Percentiles rank a stretch among this genome's conserved stretches.
These are phyloP conservation scores for Pluvialis apricaria DNA, from an alignment of 2,113 vertebrate genomes.

Conservation along the genomic window DNA sequence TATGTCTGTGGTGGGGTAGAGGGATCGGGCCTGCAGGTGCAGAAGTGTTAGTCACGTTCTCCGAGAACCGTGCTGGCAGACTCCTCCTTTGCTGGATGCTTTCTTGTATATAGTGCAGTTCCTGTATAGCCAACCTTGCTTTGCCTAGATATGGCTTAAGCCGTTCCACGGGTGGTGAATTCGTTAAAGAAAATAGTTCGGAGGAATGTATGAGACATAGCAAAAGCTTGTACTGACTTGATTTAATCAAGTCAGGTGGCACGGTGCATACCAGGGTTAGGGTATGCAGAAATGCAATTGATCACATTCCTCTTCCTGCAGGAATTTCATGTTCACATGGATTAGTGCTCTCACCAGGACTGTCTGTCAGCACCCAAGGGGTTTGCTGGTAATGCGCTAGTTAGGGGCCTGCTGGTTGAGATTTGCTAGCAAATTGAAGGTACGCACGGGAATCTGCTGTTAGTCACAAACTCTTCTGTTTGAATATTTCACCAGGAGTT, in stretches of 20 bases:
- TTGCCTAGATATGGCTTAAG: neutral
- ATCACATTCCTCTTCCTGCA: rapidly evolving
- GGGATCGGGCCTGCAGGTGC: neutral
- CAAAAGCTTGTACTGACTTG: neutral
- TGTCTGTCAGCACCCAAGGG: neutral
- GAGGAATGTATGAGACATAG: neutral
- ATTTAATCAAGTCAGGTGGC: neutral
- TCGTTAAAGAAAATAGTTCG: neutral
- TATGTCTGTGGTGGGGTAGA: neutral
- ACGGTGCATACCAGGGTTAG: neutral
- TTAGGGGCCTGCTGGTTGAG: neutral
- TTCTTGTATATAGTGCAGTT: neutral
- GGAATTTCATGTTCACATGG: rapidly evolving
- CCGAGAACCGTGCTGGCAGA: neutral
- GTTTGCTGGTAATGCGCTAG: neutral
- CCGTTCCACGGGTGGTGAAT: neutral
- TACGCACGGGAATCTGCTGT: neutral
- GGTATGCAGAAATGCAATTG: neutral
- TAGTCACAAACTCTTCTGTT: neutral
- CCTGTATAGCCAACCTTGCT: neutral
- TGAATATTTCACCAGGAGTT: conserved; percentile 76
- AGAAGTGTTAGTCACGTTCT: rapidly evolving
- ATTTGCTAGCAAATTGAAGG: neutral
- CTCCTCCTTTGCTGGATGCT: neutral
- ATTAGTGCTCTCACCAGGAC: neutral